phyloP scores from a whole-genome alignment of 2,113 vertebrate genomes.

The Prionailurus viverrinus region DNA sequence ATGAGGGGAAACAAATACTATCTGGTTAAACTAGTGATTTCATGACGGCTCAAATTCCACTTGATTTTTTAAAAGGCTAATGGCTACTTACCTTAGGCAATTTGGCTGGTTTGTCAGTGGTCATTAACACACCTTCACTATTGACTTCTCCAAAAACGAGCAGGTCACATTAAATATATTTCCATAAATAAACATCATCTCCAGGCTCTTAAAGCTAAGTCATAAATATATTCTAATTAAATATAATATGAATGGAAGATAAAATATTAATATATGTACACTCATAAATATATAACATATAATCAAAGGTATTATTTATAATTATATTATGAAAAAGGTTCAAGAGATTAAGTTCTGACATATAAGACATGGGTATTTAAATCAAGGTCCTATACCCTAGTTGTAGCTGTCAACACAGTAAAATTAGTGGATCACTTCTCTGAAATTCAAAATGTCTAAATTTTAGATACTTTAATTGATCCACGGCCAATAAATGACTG shows the following conservation, averaged over 20 bases:
- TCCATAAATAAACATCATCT: background rate
- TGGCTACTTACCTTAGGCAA: background rate
- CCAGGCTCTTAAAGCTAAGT: background rate
- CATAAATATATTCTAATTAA: background rate
- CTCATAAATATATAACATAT: background rate
- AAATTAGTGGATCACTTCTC: background rate
- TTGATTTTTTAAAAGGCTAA: background rate
- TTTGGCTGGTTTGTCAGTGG: background rate
- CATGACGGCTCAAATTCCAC: background rate
- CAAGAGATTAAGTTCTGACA: background rate
- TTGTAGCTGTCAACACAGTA: background rate
- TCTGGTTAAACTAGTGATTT: background rate
- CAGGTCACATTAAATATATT: background rate
- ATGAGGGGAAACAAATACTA: background rate
- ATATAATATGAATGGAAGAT: background rate
- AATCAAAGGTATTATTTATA: background rate
- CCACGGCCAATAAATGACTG: background rate
- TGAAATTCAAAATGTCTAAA: background rate
- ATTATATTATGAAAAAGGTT: background rate
- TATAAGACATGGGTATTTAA: background rate
- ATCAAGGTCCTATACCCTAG: background rate
- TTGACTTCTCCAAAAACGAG: background rate
- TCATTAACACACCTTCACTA: background rate
- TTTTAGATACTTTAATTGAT: background rate
- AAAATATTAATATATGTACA: background rate